Evolutionary conservation across 37 sponge, comb jelly and placozoan genomes (phyloP), one percentile per base, ranked within the genome.

Genomic region (Geodia barretti): DNA sequence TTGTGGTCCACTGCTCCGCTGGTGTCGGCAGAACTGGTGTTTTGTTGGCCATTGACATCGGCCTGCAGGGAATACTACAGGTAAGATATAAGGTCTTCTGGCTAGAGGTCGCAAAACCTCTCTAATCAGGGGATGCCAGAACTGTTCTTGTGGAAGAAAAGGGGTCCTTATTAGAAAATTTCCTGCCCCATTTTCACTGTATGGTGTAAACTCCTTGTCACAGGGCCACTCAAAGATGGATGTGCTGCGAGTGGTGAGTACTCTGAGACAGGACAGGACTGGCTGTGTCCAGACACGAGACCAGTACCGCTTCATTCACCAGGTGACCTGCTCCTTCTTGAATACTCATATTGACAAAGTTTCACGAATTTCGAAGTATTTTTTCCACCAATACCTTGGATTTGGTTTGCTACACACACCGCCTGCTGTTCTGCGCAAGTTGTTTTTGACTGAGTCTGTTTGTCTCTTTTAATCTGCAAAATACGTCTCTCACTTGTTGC

Each of bases 321-420:
- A 87, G 88, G 88, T 87, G 1, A 3, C n/a, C 29, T 4, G 11
- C 54, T 17, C 54, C 7, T 47, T 17, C 54, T 47, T n/a, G n/a
- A n/a, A n/a, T n/a, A n/a, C n/a, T n/a, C n/a, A n/a, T 2, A 82
- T 40, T 1, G 86, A 84, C 68, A 98, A 98, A 70, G 79, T 97
- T 31, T 98, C 90, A 65, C 98, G 96, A 72, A 86, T 98, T 66
- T 81, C 89, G n/a, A n/a, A n/a, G n/a, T n/a, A n/a, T n/a, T n/a
- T n/a, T n/a, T n/a, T n/a, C n/a, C n/a, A n/a, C n/a, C n/a, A n/a
- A n/a, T n/a, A n/a, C n/a, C n/a, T n/a, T n/a, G n/a, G n/a, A n/a
- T n/a, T n/a, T n/a, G n/a, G n/a, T n/a, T n/a, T n/a, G n/a, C n/a
- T n/a, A n/a, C n/a, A n/a, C n/a, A n/a, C n/a, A n/a, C n/a, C n/a